phyloP scores from a whole-genome alignment of 64 coral and sea anemone genomes.

The Anthopleura sola region DNA sequence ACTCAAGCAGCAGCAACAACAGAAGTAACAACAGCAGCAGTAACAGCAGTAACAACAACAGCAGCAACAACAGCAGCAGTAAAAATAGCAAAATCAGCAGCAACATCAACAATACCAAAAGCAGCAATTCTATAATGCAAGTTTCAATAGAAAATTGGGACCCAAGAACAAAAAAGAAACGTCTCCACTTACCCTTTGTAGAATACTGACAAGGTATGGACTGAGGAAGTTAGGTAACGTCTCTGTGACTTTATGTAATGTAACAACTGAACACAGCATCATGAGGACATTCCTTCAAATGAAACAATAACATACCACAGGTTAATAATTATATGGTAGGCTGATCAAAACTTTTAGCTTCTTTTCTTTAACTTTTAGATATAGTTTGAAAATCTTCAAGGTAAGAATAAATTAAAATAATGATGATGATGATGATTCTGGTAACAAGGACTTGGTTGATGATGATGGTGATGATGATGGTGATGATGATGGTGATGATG shows the following conservation, averaged over 20 bases:
- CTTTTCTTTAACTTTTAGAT: no score
- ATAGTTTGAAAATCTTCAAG: no score
- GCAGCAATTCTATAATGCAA: no score
- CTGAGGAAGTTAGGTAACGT: slow-evolving; percentile 86
- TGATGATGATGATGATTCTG: no score
- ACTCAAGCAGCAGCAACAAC: not conserved
- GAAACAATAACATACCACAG: not conserved
- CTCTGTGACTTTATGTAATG: slow-evolving; percentile 64
- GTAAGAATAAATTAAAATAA: no score
- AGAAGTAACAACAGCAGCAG: not conserved
- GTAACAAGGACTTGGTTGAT: no score
- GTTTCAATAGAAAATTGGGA: no score
- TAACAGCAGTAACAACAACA: not conserved
- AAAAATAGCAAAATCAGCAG: not conserved
- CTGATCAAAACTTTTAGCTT: no score
- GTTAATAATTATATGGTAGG: no score
- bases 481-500: no score
- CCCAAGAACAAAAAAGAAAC: no score
- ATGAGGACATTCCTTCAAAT: slow-evolving; percentile 41
- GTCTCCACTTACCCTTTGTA: slow-evolving; percentile 56
- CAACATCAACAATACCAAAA: not conserved
- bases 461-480: no score
- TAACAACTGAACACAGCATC: slow-evolving; percentile 52
- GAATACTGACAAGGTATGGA: slow-evolving; percentile 71
- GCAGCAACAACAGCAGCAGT: not conserved